Conservation (phyloP, 2,888 invertebrate genomes). For the Eristalinus aeneus region DNA sequence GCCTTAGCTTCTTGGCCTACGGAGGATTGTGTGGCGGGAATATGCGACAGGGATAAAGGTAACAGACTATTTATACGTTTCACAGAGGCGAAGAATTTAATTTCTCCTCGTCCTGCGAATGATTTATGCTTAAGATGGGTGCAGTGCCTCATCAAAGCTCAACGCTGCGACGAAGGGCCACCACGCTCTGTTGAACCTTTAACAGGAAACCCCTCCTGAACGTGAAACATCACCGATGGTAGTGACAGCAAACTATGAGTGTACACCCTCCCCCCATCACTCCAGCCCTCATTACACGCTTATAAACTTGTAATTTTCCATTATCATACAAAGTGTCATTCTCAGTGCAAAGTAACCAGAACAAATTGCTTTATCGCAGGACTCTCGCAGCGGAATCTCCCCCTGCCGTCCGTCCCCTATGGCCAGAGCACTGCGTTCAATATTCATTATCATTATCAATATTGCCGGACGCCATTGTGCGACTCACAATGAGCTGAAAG, state of each 20-base stretch:
- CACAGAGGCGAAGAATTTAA: background rate
- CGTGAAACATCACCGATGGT: background rate
- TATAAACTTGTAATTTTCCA: slow-evolving; percentile 69
- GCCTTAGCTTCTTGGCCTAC: slow-evolving; percentile 32
- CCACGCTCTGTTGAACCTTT: too few relatives aligned
- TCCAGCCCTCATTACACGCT: slow-evolving; percentile 57
- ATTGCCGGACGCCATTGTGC: slow-evolving; percentile 59
- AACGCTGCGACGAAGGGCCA: too few relatives aligned
- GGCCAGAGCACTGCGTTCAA: slow-evolving; percentile 42
- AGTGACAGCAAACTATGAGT: background rate
- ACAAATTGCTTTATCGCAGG: slow-evolving; percentile 67
- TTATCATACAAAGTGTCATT: slow-evolving; percentile 68
- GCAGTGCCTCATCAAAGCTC: too few relatives aligned
- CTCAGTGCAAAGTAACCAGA: slow-evolving; percentile 61
- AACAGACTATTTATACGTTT: slow-evolving; percentile 42
- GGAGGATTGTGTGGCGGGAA: slow-evolving; percentile 20
- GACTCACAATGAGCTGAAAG: slow-evolving; percentile 38
- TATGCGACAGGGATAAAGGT: background rate
- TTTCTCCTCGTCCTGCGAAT: background rate
- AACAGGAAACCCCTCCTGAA: background rate
- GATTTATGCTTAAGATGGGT: background rate
- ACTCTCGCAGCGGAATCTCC: slow-evolving; percentile 18
- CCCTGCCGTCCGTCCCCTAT: background rate
- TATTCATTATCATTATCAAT: slow-evolving; percentile 71
- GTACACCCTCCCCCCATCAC: background rate